Percentiles rank a stretch among this genome's conserved stretches.
Conservation (phyloP, 2,888 invertebrate genomes). For the Drosophila niveifrons region DNA sequence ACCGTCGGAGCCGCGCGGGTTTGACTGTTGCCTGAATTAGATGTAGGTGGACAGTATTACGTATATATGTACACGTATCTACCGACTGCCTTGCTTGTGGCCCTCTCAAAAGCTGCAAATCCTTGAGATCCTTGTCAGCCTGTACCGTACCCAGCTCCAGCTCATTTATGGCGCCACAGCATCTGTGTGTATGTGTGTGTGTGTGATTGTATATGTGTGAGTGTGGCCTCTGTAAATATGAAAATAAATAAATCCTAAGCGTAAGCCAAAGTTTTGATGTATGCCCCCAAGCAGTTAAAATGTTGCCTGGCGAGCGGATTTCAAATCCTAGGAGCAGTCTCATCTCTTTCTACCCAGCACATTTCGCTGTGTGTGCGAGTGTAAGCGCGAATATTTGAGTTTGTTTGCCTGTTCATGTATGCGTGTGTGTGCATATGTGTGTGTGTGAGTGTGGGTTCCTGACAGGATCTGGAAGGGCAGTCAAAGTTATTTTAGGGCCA, state of each 20-base stretch:
- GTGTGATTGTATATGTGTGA: conserved; percentile 36
- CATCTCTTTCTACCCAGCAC: not conserved
- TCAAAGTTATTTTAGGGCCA: conserved; percentile 80
- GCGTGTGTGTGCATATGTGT: not conserved
- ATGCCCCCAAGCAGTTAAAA: conserved; percentile 81
- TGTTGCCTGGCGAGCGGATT: conserved; percentile 65
- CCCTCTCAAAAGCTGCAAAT: conserved; percentile 71
- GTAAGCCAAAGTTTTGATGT: conserved; percentile 82
- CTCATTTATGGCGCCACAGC: conserved; percentile 54
- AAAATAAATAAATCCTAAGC: conserved; percentile 82
- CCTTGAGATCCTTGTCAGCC: conserved; percentile 81
- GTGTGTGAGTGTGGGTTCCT: conserved; percentile 31
- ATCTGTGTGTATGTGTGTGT: conserved; percentile 12
- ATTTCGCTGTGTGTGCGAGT: conserved; percentile 16
- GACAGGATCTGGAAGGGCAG: conserved; percentile 60
- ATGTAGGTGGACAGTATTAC: conserved; percentile 66
- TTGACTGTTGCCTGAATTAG: conserved; percentile 60
- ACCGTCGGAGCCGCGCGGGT: conserved; percentile 53
- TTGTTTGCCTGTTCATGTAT: conserved; percentile 1
- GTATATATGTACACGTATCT: conserved; percentile 31
- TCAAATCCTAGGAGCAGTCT: conserved; percentile 70
- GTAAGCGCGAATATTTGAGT: conserved; percentile 13
- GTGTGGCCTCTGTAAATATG: conserved; percentile 76
- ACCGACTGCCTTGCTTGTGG: conserved; percentile 35
- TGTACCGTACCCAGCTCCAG: conserved; percentile 33